phyloP scores from a whole-genome alignment of 2,113 vertebrate genomes.

The Oreochromis tanganicae region DNA sequence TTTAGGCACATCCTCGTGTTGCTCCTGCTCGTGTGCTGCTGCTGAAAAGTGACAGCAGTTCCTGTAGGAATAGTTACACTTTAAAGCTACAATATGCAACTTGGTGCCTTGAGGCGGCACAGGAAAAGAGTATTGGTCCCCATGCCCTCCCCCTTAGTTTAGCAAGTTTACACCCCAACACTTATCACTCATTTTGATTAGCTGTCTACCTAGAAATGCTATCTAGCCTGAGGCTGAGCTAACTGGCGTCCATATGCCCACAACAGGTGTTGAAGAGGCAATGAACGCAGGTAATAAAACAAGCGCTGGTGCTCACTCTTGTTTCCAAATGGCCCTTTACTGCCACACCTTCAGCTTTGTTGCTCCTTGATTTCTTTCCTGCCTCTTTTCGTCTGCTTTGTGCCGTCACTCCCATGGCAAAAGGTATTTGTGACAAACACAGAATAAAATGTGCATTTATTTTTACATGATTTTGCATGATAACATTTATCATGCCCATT shows the following conservation, averaged over 20 bases:
- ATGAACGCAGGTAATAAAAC: slow-evolving; percentile 19
- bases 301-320: slow-evolving; percentile 2
- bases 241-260: slow-evolving; percentile 20
- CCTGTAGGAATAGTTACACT: background rate
- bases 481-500: background rate
- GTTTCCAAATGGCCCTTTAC: slow-evolving; percentile 15
- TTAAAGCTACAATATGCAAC: background rate
- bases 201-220: slow-evolving; percentile 26
- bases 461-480: background rate
- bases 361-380: background rate
- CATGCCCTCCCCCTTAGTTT: background rate
- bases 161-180: slow-evolving; percentile 1
- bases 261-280: slow-evolving; percentile 42
- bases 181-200: slow-evolving; percentile 45
- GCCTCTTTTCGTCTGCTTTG: background rate
- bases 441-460: background rate
- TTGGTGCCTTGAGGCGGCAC: background rate
- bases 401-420: background rate
- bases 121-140: background rate
- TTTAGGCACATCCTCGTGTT: background rate
- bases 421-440: background rate
- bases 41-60: background rate
- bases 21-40: background rate
- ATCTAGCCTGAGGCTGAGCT: slow-evolving; percentile 20
- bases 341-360: background rate